These are phyloP conservation scores for Bombus superbus DNA, from an alignment of 1,140 invertebrate species.

Conservation along the genomic window DNA sequence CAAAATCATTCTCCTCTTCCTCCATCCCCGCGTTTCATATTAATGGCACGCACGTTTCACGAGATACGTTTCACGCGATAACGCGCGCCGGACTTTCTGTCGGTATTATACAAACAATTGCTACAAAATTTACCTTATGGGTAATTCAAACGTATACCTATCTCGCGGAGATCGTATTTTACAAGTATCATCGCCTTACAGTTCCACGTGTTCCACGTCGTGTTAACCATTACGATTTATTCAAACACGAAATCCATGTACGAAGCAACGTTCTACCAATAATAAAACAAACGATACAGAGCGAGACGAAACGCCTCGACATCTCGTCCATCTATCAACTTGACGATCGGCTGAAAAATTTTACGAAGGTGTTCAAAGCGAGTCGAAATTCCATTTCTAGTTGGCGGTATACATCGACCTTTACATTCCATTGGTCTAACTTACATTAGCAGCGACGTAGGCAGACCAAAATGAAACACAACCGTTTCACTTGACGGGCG, in stretches of 20 bases:
- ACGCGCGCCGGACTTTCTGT: background rate
- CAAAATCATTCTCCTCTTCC: conserved; percentile 32
- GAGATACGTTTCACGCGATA: conserved; percentile 14
- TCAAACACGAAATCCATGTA: background rate
- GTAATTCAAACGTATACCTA: background rate
- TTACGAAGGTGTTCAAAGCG: conserved; percentile 22
- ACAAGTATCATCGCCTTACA: background rate
- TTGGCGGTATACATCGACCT: too few species aligned
- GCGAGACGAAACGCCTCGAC: background rate
- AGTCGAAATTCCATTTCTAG: conserved; percentile 15
- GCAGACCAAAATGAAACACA: conserved; percentile 53
- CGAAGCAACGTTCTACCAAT: background rate
- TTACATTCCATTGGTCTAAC: background rate
- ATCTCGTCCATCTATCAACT: background rate
- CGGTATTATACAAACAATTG: background rate
- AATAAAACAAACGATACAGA: background rate
- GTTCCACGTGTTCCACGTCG: background rate
- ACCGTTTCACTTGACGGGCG: conserved; percentile 40
- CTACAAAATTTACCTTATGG: background rate
- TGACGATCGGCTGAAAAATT: background rate
- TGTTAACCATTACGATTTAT: background rate
- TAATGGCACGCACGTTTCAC: conserved; percentile 30
- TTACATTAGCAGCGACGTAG: conserved; percentile 36
- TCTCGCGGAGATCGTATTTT: background rate
- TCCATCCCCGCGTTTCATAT: background rate